Evolutionary conservation across 2,888 invertebrate species (phyloP).

Genomic region (Agelastica alni): DNA sequence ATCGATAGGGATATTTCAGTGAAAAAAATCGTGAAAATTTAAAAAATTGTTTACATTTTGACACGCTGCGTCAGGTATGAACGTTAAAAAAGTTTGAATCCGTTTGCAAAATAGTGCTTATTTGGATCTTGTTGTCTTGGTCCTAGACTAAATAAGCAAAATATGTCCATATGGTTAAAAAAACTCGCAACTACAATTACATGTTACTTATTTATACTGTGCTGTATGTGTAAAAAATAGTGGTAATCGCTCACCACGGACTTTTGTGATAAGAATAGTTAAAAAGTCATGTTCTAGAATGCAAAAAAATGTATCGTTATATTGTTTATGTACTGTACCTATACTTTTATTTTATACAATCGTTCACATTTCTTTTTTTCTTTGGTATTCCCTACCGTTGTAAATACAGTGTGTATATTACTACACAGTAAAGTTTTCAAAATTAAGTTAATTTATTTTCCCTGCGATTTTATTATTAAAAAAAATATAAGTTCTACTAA

Average conservation of each 20-base stretch:
- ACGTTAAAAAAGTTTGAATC: too few relatives aligned
- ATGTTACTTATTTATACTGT: conserved; percentile 59
- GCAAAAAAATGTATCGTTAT: conserved; percentile 56
- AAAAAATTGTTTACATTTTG: too few relatives aligned
- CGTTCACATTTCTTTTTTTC: conserved; percentile 51
- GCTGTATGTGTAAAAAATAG: conserved; percentile 53
- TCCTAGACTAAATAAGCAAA: conserved; percentile 44
- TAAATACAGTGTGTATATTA: conserved; percentile 56
- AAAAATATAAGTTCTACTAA: conserved; percentile 47
- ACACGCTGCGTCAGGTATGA: too few relatives aligned
- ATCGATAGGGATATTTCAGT: too few relatives aligned
- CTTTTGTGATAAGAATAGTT: conserved; percentile 57
- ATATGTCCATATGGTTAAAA: conserved; percentile 51
- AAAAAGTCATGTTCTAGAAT: conserved; percentile 55
- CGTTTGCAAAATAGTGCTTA: neutral
- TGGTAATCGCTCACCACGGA: conserved; percentile 51
- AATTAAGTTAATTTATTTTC: conserved; percentile 50
- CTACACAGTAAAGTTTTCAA: conserved; percentile 53
- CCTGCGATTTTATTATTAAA: conserved; percentile 43
- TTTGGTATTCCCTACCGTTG: conserved; percentile 53
- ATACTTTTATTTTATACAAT: conserved; percentile 57
- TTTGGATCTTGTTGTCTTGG: conserved; percentile 1
- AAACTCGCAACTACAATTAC: conserved; percentile 55
- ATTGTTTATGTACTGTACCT: conserved; percentile 57
- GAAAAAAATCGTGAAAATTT: too few relatives aligned